Percentiles rank a stretch among this genome's conserved stretches.
Evolutionary conservation across 2,113 vertebrate genomes (phyloP).

Genomic region (Periophthalmodon schlosseri): DNA sequence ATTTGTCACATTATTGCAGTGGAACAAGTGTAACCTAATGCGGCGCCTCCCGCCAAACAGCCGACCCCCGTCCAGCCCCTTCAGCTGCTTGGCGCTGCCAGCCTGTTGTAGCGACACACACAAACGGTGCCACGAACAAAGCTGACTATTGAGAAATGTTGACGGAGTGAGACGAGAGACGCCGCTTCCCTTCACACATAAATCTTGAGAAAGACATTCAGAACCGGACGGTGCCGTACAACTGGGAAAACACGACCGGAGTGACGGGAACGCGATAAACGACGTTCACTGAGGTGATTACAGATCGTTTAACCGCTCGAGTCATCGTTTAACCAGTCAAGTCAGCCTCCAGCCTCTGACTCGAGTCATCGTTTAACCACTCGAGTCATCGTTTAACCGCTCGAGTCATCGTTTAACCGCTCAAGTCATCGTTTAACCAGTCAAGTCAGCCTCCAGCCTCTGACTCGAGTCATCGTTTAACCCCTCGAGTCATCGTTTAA

Average conservation of each 20-base stretch:
- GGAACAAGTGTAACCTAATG: slow-evolving; percentile 48
- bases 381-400: too few species aligned
- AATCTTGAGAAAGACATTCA: slow-evolving; percentile 30
- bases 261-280: slow-evolving; percentile 30
- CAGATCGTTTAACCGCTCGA: slow-evolving; percentile 24
- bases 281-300: slow-evolving; percentile 24
- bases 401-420: slow-evolving; percentile 38
- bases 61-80: slow-evolving; percentile 57
- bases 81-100: slow-evolving; percentile 49
- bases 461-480: slow-evolving; percentile 8
- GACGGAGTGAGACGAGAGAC: slow-evolving; percentile 29
- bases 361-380: too few species aligned
- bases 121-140: slow-evolving; percentile 46
- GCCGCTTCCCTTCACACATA: slow-evolving; percentile 20
- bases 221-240: slow-evolving; percentile 31
- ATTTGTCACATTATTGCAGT: slow-evolving; percentile 54
- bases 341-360: slow-evolving; percentile 38
- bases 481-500: slow-evolving; percentile 10
- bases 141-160: slow-evolving; percentile 20
- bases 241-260: slow-evolving; percentile 26
- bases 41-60: slow-evolving; percentile 61
- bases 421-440: too few species aligned
- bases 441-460: too few species aligned
- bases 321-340: too few species aligned
- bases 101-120: slow-evolving; percentile 44